Percentiles rank a stretch among this genome's conserved stretches.
Conservation (phyloP, 2,797 vertebrate genomes). For the Pangasius larnaudii region DNA sequence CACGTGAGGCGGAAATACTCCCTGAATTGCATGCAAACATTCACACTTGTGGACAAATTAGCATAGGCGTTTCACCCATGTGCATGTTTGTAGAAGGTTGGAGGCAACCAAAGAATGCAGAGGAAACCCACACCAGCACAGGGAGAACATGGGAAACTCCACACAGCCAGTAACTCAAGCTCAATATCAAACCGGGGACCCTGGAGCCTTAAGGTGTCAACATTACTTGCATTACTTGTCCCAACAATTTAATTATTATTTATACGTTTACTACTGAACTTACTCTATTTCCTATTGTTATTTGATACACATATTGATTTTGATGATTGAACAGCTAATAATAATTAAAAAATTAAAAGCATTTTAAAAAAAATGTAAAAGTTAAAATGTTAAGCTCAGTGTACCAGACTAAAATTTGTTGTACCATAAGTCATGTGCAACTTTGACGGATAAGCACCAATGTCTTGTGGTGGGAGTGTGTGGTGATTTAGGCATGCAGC, state of each 20-base stretch:
- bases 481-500: background rate
- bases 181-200: background rate
- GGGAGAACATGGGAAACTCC: background rate
- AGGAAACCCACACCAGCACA: background rate
- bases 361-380: background rate
- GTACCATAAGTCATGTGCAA: too few relatives aligned
- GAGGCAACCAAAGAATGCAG: background rate
- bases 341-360: too few relatives aligned
- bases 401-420: too few relatives aligned
- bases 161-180: background rate
- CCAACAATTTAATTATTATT: background rate
- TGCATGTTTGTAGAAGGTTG: too few relatives aligned
- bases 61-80: background rate
- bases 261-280: background rate
- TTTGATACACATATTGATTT: background rate
- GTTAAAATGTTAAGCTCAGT: background rate
- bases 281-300: background rate
- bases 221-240: too few relatives aligned
- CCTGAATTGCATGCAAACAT: background rate
- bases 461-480: background rate
- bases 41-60: conserved; percentile 3
- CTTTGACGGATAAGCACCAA: background rate
- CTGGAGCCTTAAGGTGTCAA: background rate
- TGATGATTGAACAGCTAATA: background rate
- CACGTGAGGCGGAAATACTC: background rate